These are phyloP conservation scores for Drosophila jambulina DNA, from an alignment of 1,140 invertebrate genomes.

Conservation along the genomic window DNA sequence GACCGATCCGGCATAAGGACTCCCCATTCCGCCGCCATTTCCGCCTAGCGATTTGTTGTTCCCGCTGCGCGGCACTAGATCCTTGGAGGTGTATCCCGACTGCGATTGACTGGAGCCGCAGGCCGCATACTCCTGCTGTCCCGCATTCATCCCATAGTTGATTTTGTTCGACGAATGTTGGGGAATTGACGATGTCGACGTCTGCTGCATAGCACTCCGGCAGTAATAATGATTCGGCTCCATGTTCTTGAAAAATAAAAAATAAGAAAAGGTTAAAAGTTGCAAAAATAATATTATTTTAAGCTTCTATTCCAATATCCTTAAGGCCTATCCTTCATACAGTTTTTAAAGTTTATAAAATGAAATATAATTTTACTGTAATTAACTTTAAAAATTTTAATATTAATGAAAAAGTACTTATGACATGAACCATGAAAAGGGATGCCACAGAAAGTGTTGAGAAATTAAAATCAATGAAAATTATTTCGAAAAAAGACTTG, in stretches of 20 bases:
- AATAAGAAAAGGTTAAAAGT: not conserved
- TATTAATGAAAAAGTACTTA: too few species aligned
- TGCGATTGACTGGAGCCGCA: conserved; percentile 56
- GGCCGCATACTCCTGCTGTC: conserved; percentile 65
- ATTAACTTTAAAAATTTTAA: too few species aligned
- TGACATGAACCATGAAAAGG: too few species aligned
- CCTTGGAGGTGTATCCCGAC: conserved; percentile 55
- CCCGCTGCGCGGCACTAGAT: conserved; percentile 45
- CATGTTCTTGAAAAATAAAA: conserved; percentile 49
- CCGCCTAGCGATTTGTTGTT: conserved; percentile 51
- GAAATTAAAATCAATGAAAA: too few species aligned
- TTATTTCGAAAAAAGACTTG: too few species aligned
- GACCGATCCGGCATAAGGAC: conserved; percentile 39
- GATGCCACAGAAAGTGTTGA: too few species aligned
- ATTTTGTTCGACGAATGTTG: conserved; percentile 59
- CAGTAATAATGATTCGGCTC: conserved; percentile 81
- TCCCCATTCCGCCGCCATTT: conserved; percentile 40
- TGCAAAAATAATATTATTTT: not conserved
- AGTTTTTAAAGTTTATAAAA: too few species aligned
- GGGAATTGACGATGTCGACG: conserved; percentile 52
- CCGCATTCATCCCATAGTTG: conserved; percentile 51
- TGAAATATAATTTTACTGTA: too few species aligned
- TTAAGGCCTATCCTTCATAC: too few species aligned
- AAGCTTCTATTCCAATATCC: not conserved
- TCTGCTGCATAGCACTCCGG: conserved; percentile 62